phyloP scores from a whole-genome alignment of 2,888 invertebrate species.

The Punctoribates punctum region DNA sequence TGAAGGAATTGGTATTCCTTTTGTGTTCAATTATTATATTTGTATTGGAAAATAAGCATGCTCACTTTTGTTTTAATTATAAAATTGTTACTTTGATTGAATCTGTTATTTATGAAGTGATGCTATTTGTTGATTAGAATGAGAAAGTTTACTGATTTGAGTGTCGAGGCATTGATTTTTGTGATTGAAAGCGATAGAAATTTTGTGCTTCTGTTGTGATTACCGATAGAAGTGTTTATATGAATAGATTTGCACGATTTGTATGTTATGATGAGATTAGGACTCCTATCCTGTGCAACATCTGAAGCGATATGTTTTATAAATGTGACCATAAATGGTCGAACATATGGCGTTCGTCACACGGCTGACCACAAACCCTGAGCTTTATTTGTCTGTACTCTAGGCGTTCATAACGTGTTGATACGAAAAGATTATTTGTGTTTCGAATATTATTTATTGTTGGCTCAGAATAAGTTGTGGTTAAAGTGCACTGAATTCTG shows the following conservation, averaged over 20 bases:
- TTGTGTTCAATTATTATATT: too few species aligned
- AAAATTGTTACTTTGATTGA: too few species aligned
- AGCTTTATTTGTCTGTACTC: not conserved
- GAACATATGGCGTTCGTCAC: not conserved
- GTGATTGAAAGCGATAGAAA: conserved; percentile 9
- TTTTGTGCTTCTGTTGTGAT: not conserved
- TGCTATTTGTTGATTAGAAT: too few species aligned
- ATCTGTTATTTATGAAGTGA: too few species aligned
- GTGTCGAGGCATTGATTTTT: not conserved
- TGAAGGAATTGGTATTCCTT: too few species aligned
- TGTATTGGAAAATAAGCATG: too few species aligned
- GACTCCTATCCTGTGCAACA: not conserved
- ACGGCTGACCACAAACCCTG: not conserved
- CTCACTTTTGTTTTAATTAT: too few species aligned
- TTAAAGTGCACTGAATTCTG: not conserved
- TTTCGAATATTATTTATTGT: conserved; percentile 4
- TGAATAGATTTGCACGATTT: conserved; percentile 14
- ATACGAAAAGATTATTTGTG: conserved; percentile 6
- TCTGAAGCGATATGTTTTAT: not conserved
- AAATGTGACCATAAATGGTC: not conserved
- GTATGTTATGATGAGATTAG: not conserved
- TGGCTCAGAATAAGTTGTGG: not conserved
- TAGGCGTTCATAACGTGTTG: conserved; percentile 20
- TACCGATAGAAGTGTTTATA: not conserved
- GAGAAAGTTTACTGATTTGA: too few species aligned